Conservation (phyloP, 2,113 vertebrate species). For the Dunckerocampus dactyliophorus region DNA sequence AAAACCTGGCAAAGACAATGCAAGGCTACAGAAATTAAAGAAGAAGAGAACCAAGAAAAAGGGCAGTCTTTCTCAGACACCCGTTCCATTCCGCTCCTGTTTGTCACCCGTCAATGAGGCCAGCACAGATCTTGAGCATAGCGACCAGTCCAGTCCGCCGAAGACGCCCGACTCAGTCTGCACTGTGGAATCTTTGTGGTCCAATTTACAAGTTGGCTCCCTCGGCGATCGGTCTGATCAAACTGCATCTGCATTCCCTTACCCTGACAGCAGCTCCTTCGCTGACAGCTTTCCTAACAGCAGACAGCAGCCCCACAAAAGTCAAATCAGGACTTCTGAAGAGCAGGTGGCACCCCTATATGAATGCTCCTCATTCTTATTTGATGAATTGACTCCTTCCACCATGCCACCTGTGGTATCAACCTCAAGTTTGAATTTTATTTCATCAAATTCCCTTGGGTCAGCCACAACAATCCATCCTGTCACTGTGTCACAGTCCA, state of each 20-base stretch:
- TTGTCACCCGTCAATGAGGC: constrained; percentile 90
- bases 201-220: constrained; percentile 50
- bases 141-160: constrained; percentile 56
- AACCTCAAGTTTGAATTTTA: constrained; percentile 22
- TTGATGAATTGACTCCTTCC: constrained; percentile 56
- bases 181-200: not conserved
- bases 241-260: constrained; percentile 64
- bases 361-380: constrained; percentile 65
- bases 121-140: constrained; percentile 78
- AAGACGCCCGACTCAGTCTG: constrained; percentile 41
- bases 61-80: constrained; percentile 52
- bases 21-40: constrained; percentile 82
- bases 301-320: constrained; percentile 25
- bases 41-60: constrained; percentile 81
- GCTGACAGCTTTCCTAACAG: constrained; percentile 33
- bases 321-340: constrained; percentile 36
- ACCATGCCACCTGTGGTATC: constrained; percentile 32
- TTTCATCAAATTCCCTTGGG: constrained; percentile 32
- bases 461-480: constrained; percentile 43
- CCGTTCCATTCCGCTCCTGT: constrained; percentile 77
- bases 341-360: constrained; percentile 65
- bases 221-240: constrained; percentile 23
- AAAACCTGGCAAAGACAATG: constrained; percentile 86
- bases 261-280: constrained; percentile 43
- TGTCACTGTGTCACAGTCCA: constrained; percentile 23